phyloP scores from a whole-genome alignment of 2,888 invertebrate genomes.

The Erynnis tages region DNA sequence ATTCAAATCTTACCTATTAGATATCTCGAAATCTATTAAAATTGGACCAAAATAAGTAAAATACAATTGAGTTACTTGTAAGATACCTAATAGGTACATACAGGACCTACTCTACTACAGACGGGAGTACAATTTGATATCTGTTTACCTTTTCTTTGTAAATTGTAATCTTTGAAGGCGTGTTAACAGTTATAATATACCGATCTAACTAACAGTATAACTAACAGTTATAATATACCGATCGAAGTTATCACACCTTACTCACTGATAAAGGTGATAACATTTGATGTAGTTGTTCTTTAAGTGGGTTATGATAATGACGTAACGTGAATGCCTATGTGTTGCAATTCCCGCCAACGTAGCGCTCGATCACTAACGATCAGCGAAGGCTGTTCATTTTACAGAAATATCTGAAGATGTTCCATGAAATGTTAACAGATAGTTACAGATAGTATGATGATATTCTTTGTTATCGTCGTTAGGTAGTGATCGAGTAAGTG shows the following conservation, averaged over 20 bases:
- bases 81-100: neutral
- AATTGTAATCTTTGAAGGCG: neutral
- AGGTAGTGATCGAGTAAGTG: constrained; percentile 58
- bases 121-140: too few species aligned
- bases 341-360: constrained; percentile 40
- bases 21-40: too few species aligned
- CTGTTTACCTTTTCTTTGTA: too few species aligned
- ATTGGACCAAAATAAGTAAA: too few species aligned
- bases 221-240: neutral
- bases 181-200: neutral
- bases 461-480: constrained; percentile 53
- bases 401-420: constrained; percentile 18
- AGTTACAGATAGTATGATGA: constrained; percentile 39
- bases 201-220: too few species aligned
- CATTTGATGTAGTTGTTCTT: constrained; percentile 35
- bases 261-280: constrained; percentile 35
- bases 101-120: too few species aligned
- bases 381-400: constrained; percentile 25
- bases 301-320: constrained; percentile 39
- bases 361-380: constrained; percentile 25
- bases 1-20: too few species aligned
- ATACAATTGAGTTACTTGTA: too few species aligned
- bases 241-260: constrained; percentile 16
- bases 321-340: constrained; percentile 47
- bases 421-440: constrained; percentile 29